Base-by-base conservation (phyloP, 2,888 invertebrate species). In the Nemapogon koenigi region DNA sequence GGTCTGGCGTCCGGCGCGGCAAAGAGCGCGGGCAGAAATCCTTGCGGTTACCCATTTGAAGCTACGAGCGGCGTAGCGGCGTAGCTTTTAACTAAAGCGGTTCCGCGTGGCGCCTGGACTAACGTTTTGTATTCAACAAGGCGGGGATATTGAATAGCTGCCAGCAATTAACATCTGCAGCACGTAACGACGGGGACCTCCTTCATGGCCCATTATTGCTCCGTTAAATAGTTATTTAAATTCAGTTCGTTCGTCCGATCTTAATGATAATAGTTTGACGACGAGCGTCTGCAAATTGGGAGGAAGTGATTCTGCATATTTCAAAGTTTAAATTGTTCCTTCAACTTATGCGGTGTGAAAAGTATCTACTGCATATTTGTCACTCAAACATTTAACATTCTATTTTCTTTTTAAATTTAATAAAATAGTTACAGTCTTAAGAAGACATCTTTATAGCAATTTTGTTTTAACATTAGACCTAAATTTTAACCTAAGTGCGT, bases 191-290 rank as follows among this genome's bases (percentile, higher is more conserved):
- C 30, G 30, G 48, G 45, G 49, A 46, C 41, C 49, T 36, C 48
- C 48, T 43, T 53, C 42, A 30, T 26, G 40, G 42, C 22, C 42
- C 54, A 51, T 60, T 60, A 62, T 60, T 56, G 54, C 55, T 52
- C 49, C 50, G 57, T 62, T 65, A 62, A 69, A 67, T 67, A 66
- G 65, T 66, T 68, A 68, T 68, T 66, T 65, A 67, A 68, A 67
- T 68, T 65, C 62, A 55, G 52, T 51, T 46, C 45, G 43, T 41
- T 41, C 37, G 26, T 16, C 43, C 50, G 46, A 47, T 50, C 55
- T 50, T 55, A 55, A 58, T 51, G 56, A 52, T 52, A 50, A 53
- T 51, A 48, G 49, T 48, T 46, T 31, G 41, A 31, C 37, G 27
- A 25, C 40, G 39, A n/a, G 39, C 33, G 32, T 33, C 18, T 13